A percentile compares a stretch with the other conserved stretches of the same genome.
Evolutionary conservation across 2,797 vertebrate genomes (phyloP).

Genomic region (Cryptoblepharus egeriae): DNA sequence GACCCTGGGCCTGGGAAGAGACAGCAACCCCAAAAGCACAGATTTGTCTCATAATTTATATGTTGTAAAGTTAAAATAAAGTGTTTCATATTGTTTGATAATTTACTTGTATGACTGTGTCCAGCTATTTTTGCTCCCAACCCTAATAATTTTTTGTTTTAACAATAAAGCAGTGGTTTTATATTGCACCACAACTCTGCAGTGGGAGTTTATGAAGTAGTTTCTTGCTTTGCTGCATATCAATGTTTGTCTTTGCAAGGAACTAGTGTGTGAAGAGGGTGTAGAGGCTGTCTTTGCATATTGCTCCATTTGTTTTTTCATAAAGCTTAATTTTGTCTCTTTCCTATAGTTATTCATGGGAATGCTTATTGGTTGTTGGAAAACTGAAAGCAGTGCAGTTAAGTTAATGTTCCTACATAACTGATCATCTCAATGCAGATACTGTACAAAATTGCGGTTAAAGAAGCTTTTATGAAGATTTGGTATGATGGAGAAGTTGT

Average conservation of each 20-base stretch:
- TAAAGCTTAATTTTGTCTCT: not conserved
- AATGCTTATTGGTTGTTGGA: not conserved
- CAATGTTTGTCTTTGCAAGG: not conserved
- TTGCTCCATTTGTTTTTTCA: not conserved
- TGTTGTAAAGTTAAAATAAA: constrained; percentile 87
- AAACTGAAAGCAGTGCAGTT: not conserved
- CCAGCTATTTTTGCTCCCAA: constrained; percentile 21
- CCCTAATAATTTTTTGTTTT: constrained; percentile 8
- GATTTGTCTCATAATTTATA: constrained; percentile 83
- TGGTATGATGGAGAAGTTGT: not conserved
- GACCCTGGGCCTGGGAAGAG: constrained; percentile 47
- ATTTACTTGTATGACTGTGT: constrained; percentile 69
- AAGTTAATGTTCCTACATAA: not conserved
- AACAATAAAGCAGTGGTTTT: constrained; percentile 38
- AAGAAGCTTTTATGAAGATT: not conserved
- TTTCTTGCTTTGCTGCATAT: not conserved
- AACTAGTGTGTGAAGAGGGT: not conserved
- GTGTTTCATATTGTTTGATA: constrained; percentile 86
- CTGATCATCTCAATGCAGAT: not conserved
- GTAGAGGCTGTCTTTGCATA: not conserved
- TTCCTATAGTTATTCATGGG: rapidly evolving
- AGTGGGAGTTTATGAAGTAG: not conserved
- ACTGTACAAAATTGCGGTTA: not conserved
- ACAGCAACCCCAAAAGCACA: constrained; percentile 77
- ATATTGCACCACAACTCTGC: constrained; percentile 27